Base-by-base conservation (phyloP, 2,888 invertebrate species). In the Scaptomyza reducta region DNA sequence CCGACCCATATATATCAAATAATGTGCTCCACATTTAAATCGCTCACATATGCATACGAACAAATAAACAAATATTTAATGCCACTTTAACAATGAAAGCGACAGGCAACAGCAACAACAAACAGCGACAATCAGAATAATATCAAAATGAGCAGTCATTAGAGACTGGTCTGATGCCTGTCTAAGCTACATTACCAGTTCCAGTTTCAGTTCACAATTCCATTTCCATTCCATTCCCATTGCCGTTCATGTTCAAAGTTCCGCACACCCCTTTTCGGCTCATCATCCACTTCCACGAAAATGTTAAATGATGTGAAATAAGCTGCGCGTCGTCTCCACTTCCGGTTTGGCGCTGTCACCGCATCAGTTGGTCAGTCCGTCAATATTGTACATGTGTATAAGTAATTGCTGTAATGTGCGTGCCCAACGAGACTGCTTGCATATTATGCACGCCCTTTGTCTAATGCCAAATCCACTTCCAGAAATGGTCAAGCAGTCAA, bases 81-180 rank as follows among this genome's bases (percentile, higher is more conserved):
- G 74, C 27, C 53, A 67, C 49, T 55, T 77, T 54, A 63, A 67
- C 65, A 75, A 69, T 67, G 67, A 70, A 67, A 67, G 65, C 64
- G 63, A 59, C 64, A 59, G 75, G 69, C 68, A 22, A 22, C 22
- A 22, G 3, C 2, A 3, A 22, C 1, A 1, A 22, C 1, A 22
- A 22, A 5, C 22, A 57, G 67, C 50, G 62, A 50, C 55, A 77
- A 78, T 64, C 74, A 74, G 53, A 73, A 73, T 75, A 75, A 80
- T 80, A 74, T 72, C 70, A 74, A 85, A 83, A 87, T 84, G 81
- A 85, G 79, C 85, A 81, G 68, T 87, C 85, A 81, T 83, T 83
- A 79, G 54, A 58, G 76, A 57, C 31, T 18, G 54, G 75, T 44
- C 29, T 25, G 63, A 31, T 35, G 38, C 56, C 13, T n/a, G 10